Base-by-base conservation (phyloP, 2,113 vertebrate species). In the Cavia aperea region DNA sequence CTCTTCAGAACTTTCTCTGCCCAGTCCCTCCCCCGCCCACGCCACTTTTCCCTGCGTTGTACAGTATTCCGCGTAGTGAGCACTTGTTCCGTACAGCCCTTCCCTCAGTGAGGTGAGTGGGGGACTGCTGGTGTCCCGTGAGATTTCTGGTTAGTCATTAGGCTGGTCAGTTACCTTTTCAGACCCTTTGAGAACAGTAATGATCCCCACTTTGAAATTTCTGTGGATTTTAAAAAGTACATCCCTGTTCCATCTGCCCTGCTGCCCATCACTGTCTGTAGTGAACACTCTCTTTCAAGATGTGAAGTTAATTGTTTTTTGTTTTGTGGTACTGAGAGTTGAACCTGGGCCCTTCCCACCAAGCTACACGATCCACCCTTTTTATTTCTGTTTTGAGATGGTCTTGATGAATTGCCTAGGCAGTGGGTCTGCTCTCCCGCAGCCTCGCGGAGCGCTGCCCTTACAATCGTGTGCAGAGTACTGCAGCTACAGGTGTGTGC, bases 81-180 rank as follows among this genome's bases (percentile, higher is more conserved):
- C 46, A 21, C 2, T 82, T 56, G 65, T 23, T 66, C 24, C 1
- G 1, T 11, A 26, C 72, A 81, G 43, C 51, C 36, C 81, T 49
- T 93, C 51, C 56, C 46, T 6, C 66, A 60, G 5, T 26, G 18
- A 49, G 11, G 39, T 82, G 24, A 60, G 39, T 89, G n/a, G 4
- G 33, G 36, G 62, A 66, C 33, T n/a, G 14, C 31, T 65, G 4
- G 36, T 65, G 11, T 79, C 49, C 24, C 29, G 79, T 82, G 65
- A 54, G 18, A 33, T 60, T 66, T 92, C 86, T 93, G 46, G 49
- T 54, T 26, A 72, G 51, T 89, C 86, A 75, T 10, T 86, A 43
- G n/a, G 63, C 29, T 63, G 33, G 81, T 87, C 23, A 58, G 19
- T 95, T 88, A 58, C 58, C 46, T 92, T 90, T 49, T 81, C 31